Evolutionary conservation across 2,888 invertebrate genomes (phyloP), one percentile per base, ranked within the genome.

Genomic region (Spicauda simplicius): DNA sequence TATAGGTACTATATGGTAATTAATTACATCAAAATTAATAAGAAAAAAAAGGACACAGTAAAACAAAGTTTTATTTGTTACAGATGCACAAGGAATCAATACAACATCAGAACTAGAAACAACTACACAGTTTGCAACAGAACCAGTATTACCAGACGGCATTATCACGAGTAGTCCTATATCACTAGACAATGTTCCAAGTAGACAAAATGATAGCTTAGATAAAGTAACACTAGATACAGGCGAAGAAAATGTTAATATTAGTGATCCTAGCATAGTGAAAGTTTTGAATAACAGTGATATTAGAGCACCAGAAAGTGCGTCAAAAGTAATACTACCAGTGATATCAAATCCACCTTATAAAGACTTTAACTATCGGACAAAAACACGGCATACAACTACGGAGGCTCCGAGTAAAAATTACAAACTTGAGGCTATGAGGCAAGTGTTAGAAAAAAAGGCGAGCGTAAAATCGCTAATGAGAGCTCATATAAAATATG

Each of bases 321-420:
- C 91, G 37, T 91, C 91, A 0, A 90, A 82, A 81, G 86, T 91
- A 0, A 74, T 90, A n/a, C 73, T 74, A 80, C 75, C 82, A 80
- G 45, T 72, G 73, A 50, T 80, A 77, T 73, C 77, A 69, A 86
- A 83, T 50, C 75, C 77, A 14, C 79, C 84, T 30, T 70, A 74
- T 0, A 88, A 88, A 66, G 80, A 82, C 52, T 73, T 87, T 6
- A 81, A 79, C 59, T 75, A 79, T 68, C 74, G 76, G 54, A 71
- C 73, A 18, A 84, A 79, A 65, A 78, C 76, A 58, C 82, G 76
- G 59, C 62, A 70, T 10, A 61, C 70, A 12, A 55, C 66, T 2
- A 62, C 68, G 19, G 60, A 33, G 12, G 25, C 48, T 5, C 62
- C 69, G 12, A 80, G 76, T 33, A 80, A 84, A 8, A 41, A 14